phyloP scores from a whole-genome alignment of 2,797 vertebrate genomes.

The Rhadinocentrus ornatus region DNA sequence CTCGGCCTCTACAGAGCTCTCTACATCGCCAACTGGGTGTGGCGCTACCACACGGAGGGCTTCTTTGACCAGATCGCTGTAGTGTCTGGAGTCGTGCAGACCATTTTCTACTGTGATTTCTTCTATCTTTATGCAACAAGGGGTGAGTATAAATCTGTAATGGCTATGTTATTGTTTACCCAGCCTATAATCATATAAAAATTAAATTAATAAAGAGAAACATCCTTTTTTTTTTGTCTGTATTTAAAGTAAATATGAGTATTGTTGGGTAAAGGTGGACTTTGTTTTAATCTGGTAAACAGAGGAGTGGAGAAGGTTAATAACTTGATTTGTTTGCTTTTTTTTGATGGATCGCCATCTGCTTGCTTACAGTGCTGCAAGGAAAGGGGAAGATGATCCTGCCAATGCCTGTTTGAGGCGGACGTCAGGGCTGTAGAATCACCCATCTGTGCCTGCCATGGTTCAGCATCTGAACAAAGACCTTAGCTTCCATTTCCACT shows the following conservation, averaged over 20 bases:
- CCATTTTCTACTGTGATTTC: conserved; percentile 98
- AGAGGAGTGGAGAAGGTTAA: not conserved
- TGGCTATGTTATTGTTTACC: not conserved
- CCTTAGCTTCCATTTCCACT: conserved; percentile 32
- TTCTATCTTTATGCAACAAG: conserved; percentile 96
- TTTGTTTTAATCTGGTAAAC: conserved; percentile 4
- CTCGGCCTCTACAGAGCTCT: conserved; percentile 93
- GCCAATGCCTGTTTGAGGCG: conserved; percentile 81
- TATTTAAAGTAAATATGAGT: not conserved
- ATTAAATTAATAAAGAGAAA: not conserved
- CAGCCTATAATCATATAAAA: not conserved
- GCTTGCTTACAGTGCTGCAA: conserved; percentile 72
- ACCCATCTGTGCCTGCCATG: conserved; percentile 36
- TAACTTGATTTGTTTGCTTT: not conserved
- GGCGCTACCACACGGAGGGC: conserved; percentile 92
- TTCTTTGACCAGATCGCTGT: conserved; percentile 95
- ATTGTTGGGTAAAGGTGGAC: not conserved
- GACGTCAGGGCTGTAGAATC: not conserved
- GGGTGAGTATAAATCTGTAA: conserved; percentile 79
- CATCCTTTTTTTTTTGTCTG: no score
- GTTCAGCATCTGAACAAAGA: conserved; percentile 31
- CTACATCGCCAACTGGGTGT: conserved; percentile 96
- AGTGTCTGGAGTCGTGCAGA: conserved; percentile 95
- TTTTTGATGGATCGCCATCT: conserved; percentile 10
- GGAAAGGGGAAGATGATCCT: conserved; percentile 82